A percentile compares a stretch with the other conserved stretches of the same genome.
phyloP scores from a whole-genome alignment of 2,888 invertebrate genomes.

The Drosophila hamatofila region DNA sequence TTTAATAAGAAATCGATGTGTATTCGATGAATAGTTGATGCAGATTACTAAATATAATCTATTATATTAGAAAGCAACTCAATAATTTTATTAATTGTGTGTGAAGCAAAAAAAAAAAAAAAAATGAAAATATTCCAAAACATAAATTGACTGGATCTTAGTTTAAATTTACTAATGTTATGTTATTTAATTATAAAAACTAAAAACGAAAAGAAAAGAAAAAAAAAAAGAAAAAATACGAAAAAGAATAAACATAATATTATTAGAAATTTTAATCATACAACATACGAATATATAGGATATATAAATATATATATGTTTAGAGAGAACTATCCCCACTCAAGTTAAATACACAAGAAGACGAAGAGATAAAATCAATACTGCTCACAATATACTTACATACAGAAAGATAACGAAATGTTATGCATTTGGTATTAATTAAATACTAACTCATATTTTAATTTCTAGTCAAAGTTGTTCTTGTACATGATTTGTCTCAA shows the following conservation, averaged over 20 bases:
- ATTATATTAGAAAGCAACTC: constrained; percentile 28
- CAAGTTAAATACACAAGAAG: constrained; percentile 17
- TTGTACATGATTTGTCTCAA: constrained; percentile 41
- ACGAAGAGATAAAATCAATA: constrained; percentile 28
- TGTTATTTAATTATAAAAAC: constrained; percentile 77
- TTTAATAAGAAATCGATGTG: constrained; percentile 21
- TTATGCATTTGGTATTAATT: constrained; percentile 53
- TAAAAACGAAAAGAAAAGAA: constrained; percentile 5
- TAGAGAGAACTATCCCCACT: constrained; percentile 15
- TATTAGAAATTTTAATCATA: constrained; percentile 52
- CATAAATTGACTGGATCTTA: constrained; percentile 79
- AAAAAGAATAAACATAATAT: constrained; percentile 34
- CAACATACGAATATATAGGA: constrained; percentile 19
- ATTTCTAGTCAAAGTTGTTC: constrained; percentile 72
- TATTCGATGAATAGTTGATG: constrained; percentile 23
- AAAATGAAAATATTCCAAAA: constrained; percentile 75
- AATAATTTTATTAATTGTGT: constrained; percentile 43
- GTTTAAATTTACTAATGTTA: constrained; percentile 73
- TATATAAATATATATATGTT: constrained; percentile 14
- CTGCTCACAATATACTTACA: constrained; percentile 37
- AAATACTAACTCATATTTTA: constrained; percentile 56
- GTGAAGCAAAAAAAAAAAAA: constrained; percentile 30
- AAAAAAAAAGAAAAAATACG: background rate
- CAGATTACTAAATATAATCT: constrained; percentile 28
- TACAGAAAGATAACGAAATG: constrained; percentile 21